phyloP scores from a whole-genome alignment of 2,797 vertebrate species.

The Melanotaenia trifasciata region DNA sequence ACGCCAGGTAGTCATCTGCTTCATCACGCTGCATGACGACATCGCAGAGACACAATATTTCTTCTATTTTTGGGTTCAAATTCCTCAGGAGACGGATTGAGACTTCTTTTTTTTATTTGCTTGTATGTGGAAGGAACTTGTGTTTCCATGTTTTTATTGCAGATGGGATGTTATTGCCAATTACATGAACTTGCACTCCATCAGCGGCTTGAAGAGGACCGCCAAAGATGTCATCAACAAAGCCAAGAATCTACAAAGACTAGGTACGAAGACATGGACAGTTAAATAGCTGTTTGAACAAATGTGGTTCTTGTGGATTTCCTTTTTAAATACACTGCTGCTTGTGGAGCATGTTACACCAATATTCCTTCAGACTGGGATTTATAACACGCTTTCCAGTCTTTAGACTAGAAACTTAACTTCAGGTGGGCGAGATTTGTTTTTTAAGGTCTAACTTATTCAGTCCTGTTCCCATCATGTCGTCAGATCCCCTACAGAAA shows the following conservation, averaged over 20 bases:
- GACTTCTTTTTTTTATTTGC: background rate
- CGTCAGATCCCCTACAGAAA: conserved; percentile 93
- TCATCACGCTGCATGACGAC: background rate
- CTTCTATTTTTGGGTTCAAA: background rate
- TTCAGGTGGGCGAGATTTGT: background rate
- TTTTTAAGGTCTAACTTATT: background rate
- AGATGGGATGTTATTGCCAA: conserved; percentile 99
- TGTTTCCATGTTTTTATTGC: background rate
- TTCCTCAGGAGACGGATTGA: background rate
- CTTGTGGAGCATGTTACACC: background rate
- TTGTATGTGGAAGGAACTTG: background rate
- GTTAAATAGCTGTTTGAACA: background rate
- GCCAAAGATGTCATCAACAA: conserved; percentile 98
- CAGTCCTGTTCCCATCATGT: background rate
- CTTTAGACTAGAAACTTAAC: background rate
- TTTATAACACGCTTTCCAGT: no score
- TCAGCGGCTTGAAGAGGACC: conserved; percentile 90
- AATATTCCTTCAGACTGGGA: no score
- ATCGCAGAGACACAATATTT: no score
- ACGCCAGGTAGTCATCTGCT: conserved; percentile 87
- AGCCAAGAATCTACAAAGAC: conserved; percentile 96
- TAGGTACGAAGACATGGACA: conserved; percentile 81
- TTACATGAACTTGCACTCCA: conserved; percentile 98
- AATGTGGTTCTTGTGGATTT: no score
- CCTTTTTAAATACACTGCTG: background rate